Base-by-base conservation (phyloP, 2,797 vertebrate species). In the Spatula clypeata region DNA sequence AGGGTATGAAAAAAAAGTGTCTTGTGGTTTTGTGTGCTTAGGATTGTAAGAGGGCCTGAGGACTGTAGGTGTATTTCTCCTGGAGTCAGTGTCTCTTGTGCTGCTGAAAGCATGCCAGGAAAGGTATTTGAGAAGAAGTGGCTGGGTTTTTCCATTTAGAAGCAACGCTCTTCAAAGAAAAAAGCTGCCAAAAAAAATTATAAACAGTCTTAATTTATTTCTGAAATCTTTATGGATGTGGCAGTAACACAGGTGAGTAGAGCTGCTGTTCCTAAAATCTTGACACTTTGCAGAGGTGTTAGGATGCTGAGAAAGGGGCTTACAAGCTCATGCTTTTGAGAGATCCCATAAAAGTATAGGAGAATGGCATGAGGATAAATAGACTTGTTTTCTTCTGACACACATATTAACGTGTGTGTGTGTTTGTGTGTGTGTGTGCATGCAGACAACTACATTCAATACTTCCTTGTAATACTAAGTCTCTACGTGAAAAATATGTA, bases 161-260 rank as follows among this genome's bases (percentile, higher is more conserved):
- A 61, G 53, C 86, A 79, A 13, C 10, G 36, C 13, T 51, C 19
- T 83, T 72, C 0, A 4, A 87, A 51, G 53, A n/a, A 82, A 60
- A 82, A 79, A 47, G 31, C 45, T 85, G 38, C 26, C 38, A 45
- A 19, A 44, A 45, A 18, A 44, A 54, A 64, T 51, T 2, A 27
- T 61, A 36, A 13, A 71, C 17, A 70, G 12, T 40, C 42, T 42
- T 88, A 29, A n/a, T 62, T 88, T 80, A 73, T 92, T 88, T 88
- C 47, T 91, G 87, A 81, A 81, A 64, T 77, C n/a, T 34, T 38
- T 70, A 29, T 88, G 87, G n/a, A 20, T 82, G 83, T 87, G 79
- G 44, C 89, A 60, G 36, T 38, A 91, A 29, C 32, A 16, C 32
- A 44, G 58, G 31, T 0, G 4, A 44, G 32, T 64, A 27, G 47